These are phyloP conservation scores for Decapterus maruadsi DNA, from an alignment of 2,797 vertebrate genomes.

Conservation along the genomic window DNA sequence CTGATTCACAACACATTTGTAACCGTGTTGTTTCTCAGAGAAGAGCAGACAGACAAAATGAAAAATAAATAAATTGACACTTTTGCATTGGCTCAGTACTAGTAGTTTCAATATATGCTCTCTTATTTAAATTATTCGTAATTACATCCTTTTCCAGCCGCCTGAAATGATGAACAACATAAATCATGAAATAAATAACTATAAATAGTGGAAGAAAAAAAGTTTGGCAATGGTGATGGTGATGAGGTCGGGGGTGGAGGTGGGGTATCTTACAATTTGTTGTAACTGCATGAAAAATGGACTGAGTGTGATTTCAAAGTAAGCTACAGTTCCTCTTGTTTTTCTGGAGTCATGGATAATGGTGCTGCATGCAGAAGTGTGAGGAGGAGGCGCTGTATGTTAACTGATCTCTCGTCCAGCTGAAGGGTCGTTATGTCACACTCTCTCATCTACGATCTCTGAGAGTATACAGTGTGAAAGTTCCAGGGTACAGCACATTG, in stretches of 20 bases:
- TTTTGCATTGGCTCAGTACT: conserved; percentile 65
- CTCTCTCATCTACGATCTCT: conserved; percentile 36
- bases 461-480: conserved; percentile 29
- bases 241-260: background rate
- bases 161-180: conserved; percentile 36
- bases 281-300: conserved; percentile 9
- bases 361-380: conserved; percentile 57
- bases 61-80: conserved; percentile 18
- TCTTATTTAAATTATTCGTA: conserved; percentile 21
- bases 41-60: conserved; percentile 28
- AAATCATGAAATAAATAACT: conserved; percentile 30
- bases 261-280: conserved; percentile 28
- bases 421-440: conserved; percentile 24
- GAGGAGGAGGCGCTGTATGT: conserved; percentile 23
- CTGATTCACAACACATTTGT: conserved; percentile 49
- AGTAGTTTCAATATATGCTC: conserved; percentile 34
- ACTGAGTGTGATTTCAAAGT: conserved; percentile 26
- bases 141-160: conserved; percentile 15
- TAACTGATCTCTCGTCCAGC: conserved; percentile 17
- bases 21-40: conserved; percentile 48
- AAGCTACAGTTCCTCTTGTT: conserved; percentile 21
- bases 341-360: conserved; percentile 40
- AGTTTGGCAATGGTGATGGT: background rate
- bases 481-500: conserved; percentile 41
- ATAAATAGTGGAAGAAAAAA: conserved; percentile 5